Conservation (phyloP, 2,113 vertebrate genomes). For the Tragulus kanchil region DNA sequence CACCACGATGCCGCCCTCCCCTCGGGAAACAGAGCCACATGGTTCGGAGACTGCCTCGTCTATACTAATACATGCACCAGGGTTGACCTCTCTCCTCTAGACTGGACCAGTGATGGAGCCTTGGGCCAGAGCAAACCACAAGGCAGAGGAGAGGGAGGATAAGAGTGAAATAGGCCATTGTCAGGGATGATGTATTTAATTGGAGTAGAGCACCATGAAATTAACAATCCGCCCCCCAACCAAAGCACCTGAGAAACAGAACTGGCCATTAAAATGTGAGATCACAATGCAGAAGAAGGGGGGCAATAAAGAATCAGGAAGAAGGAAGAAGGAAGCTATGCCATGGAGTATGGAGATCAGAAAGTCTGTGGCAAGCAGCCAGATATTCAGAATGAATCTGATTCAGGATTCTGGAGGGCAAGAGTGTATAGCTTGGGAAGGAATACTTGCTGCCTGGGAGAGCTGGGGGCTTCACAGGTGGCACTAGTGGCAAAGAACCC, state of each 20-base stretch:
- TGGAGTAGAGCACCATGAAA: conserved; percentile 30
- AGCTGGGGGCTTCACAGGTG: neutral
- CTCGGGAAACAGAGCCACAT: neutral
- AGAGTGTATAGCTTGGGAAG: neutral
- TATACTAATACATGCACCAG: neutral
- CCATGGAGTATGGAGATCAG: neutral
- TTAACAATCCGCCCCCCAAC: neutral
- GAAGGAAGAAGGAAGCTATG: neutral
- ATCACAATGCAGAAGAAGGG: neutral
- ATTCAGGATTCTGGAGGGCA: neutral
- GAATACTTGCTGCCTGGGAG: neutral
- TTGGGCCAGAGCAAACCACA: neutral
- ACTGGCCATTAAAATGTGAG: conserved; percentile 46
- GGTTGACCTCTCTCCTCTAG: neutral
- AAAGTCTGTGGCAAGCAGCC: neutral
- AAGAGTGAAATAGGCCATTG: neutral
- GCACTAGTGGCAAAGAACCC: neutral
- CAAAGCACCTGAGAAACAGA: conserved; percentile 59
- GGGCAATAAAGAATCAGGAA: neutral
- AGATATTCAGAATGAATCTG: neutral
- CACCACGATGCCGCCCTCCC: no score
- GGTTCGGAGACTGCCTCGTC: neutral
- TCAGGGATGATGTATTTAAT: conserved; percentile 7
- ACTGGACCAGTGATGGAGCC: neutral
- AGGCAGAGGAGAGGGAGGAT: neutral